Evolutionary conservation across 1,140 invertebrate species (phyloP), one percentile per base, ranked within the genome.

Genomic region (Hylaeus volcanicus): DNA sequence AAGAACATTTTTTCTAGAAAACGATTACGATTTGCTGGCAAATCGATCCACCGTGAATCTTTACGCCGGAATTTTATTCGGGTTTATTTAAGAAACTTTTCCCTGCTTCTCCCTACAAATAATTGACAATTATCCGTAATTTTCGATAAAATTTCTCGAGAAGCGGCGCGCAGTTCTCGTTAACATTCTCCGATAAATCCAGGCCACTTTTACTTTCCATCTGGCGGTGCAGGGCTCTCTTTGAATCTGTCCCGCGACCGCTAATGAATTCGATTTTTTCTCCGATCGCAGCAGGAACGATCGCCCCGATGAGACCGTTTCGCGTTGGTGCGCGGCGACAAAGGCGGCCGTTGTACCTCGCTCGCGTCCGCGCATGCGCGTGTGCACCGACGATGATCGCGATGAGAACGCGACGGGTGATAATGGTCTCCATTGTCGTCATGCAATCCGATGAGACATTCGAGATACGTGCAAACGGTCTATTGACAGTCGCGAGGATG

Each of bases 341-440:
- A n/a, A 55, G 61, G 39, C 11, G 39, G 45, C 45, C 45, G 60
- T 63, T 26, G 8, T 64, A 15, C 26, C 26, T 53, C n/a, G 26
- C 9, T 45, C 8, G 58, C 68, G 43, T 45, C 45, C n/a, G n/a
- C 2, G 37, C 8, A 39, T 37, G 70, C 14, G 56, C 37, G 45
- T 51, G 12, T 81, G 65, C 56, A 60, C 61, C 53, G 64, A 56
- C 53, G 51, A 63, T 63, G 61, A 82, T 74, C 43, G 61, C 55
- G 71, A 86, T 74, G 73, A 26, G 26, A 85, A 86, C 71, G 65
- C 71, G 69, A 76, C 77, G 78, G 75, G 78, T 84, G 84, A 85
- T 85, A 85, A 85, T 85, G 78, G 68, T 64, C 74, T 60, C 48
- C 78, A 81, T 86, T 86, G 79, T 85, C 70, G 74, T 85, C 84